These are phyloP conservation scores for Campylomormyrus tamandua DNA, from an alignment of 2,113 vertebrate genomes.

Conservation along the genomic window DNA sequence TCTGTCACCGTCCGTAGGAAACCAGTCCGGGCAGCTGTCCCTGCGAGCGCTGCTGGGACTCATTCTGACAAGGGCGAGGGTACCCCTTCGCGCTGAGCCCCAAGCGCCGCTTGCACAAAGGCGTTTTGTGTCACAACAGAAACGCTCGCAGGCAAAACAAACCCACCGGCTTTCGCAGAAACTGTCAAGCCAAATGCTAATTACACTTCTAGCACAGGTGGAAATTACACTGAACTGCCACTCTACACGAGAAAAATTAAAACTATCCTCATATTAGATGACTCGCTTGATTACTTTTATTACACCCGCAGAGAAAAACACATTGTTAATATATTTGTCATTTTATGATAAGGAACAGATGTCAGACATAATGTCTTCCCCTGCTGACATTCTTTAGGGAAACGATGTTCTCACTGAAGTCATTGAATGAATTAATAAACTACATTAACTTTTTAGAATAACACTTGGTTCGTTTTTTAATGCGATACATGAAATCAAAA, in stretches of 20 bases:
- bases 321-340: neutral
- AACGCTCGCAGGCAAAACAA: neutral
- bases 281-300: neutral
- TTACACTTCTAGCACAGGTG: neutral
- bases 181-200: neutral
- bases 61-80: neutral
- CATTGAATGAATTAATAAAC: neutral
- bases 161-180: neutral
- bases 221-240: conserved; percentile 6
- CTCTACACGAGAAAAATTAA: neutral
- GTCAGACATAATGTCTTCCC: neutral
- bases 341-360: neutral
- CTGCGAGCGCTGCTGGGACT: neutral
- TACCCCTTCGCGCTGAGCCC: neutral
- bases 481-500: neutral
- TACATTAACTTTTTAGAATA: neutral
- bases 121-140: neutral
- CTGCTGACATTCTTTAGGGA: neutral
- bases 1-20: neutral
- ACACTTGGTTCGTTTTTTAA: neutral
- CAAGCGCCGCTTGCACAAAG: neutral
- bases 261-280: neutral
- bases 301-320: neutral
- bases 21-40: neutral
- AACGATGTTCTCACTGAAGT: neutral